Evolutionary conservation across 2,888 invertebrate genomes (phyloP).

Genomic region (Furcula furcula): DNA sequence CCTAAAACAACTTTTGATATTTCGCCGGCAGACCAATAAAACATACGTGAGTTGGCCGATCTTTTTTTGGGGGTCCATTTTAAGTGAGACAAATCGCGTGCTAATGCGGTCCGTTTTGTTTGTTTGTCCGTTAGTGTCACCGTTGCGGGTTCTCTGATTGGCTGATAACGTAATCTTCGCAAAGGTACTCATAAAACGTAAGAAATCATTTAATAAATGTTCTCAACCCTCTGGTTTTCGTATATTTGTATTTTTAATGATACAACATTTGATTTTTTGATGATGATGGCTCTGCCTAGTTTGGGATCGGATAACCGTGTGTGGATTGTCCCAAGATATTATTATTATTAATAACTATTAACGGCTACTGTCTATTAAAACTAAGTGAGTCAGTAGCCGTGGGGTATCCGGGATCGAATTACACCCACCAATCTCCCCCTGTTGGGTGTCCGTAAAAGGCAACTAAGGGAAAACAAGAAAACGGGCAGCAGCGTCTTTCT

Average conservation of each 20-base stretch:
- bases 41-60: constrained; percentile 39
- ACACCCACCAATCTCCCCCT: too few relatives aligned
- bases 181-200: neutral
- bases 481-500: too few relatives aligned
- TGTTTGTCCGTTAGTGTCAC: neutral
- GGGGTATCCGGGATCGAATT: too few relatives aligned
- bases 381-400: too few relatives aligned
- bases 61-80: constrained; percentile 23
- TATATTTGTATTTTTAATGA: neutral
- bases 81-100: constrained; percentile 18
- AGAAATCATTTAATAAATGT: too few relatives aligned
- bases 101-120: constrained; percentile 2
- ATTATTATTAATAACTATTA: too few relatives aligned
- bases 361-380: too few relatives aligned
- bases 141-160: constrained; percentile 1
- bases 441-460: too few relatives aligned
- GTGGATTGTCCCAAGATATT: too few relatives aligned
- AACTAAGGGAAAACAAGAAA: too few relatives aligned
- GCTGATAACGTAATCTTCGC: neutral
- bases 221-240: neutral
- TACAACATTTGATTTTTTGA: neutral
- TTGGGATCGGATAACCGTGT: too few relatives aligned
- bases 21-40: constrained; percentile 58
- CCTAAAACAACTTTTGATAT: constrained; percentile 64
- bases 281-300: neutral